Evolutionary conservation across 2,797 vertebrate genomes (phyloP).

Genomic region (Microctenopoma stevenorrisi): DNA sequence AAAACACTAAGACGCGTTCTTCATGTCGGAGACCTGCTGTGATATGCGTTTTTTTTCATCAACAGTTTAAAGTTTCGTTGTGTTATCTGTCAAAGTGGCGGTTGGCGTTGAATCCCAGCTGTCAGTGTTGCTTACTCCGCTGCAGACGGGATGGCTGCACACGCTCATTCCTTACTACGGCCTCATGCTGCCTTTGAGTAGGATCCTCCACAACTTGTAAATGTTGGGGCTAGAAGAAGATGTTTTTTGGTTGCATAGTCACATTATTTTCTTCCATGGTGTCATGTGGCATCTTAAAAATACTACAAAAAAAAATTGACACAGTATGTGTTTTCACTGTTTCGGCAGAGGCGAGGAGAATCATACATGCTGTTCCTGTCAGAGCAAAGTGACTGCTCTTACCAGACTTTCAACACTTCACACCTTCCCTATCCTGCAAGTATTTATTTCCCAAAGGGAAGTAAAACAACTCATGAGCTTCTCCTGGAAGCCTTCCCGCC

Average conservation of each 20-base stretch:
- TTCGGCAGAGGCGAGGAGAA: conserved; percentile 4
- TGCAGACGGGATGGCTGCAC: conserved; percentile 37
- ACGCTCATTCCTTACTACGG: conserved; percentile 47
- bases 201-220: conserved; percentile 39
- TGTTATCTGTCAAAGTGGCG: conserved; percentile 25
- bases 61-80: conserved; percentile 10
- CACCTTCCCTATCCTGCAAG: conserved; percentile 17
- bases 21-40: neutral
- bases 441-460: conserved; percentile 30
- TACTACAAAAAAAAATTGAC: neutral
- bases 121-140: conserved; percentile 31
- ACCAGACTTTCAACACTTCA: conserved; percentile 14
- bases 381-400: conserved; percentile 21
- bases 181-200: conserved; percentile 26
- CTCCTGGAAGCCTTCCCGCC: neutral
- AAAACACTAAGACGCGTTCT: neutral
- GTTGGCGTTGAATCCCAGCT: neutral
- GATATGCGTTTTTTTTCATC: conserved; percentile 19
- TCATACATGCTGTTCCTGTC: conserved; percentile 4
- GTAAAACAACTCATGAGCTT: neutral
- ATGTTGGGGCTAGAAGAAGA: conserved; percentile 46
- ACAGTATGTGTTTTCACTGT: neutral
- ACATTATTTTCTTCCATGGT: neutral
- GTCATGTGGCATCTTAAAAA: conserved; percentile 9
- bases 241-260: conserved; percentile 26